phyloP scores from a whole-genome alignment of 2,113 vertebrate species.

The Xenopus laevis region DNA sequence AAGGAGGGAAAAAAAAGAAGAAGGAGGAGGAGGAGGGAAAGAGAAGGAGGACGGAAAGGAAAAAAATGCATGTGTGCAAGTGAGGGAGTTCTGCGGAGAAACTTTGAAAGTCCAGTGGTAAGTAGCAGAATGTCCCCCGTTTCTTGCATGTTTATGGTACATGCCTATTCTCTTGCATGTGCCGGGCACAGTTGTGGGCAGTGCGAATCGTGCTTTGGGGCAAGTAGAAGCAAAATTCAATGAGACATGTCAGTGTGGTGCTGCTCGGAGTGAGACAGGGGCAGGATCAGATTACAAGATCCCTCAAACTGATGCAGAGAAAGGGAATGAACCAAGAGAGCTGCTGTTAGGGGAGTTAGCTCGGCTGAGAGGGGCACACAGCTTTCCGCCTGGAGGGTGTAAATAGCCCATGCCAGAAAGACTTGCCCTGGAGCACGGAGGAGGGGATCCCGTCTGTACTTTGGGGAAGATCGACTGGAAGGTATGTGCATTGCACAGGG shows the following conservation, averaged over 20 bases:
- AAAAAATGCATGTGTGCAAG: constrained; percentile 31
- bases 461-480: constrained; percentile 44
- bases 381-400: neutral
- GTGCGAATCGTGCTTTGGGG: neutral
- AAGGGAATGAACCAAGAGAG: constrained; percentile 29
- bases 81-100: constrained; percentile 14
- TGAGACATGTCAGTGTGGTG: constrained; percentile 66
- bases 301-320: constrained; percentile 58
- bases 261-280: constrained; percentile 62
- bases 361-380: constrained; percentile 3
- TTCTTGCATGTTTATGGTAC: constrained; percentile 27
- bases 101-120: constrained; percentile 48
- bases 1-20: neutral
- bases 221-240: constrained; percentile 53
- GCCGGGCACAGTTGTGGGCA: neutral
- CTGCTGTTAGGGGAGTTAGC: neutral
- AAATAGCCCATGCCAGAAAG: constrained; percentile 3
- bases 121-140: constrained; percentile 46
- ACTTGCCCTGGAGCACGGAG: neutral
- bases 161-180: neutral
- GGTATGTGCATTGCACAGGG: constrained; percentile 46
- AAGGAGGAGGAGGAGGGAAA: constrained; percentile 11
- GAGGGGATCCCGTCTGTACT: constrained; percentile 18
- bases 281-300: constrained; percentile 66
- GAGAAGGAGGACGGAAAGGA: neutral